phyloP scores from a whole-genome alignment of 2,113 vertebrate species.

The Setophaga petechia region DNA sequence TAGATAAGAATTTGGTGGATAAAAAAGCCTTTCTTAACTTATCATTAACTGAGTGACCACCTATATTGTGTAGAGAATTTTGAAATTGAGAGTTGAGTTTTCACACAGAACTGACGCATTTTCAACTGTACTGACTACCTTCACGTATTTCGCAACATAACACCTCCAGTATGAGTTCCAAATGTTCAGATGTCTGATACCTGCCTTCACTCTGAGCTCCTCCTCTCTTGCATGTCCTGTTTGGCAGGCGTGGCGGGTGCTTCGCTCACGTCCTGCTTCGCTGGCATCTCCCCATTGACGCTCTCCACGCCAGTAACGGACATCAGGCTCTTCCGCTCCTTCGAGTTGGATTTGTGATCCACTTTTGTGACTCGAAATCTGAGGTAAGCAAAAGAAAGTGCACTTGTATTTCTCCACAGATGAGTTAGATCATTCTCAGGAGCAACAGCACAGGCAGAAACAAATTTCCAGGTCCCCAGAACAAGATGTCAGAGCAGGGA shows the following conservation, averaged over 20 bases:
- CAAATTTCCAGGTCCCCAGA: not conserved
- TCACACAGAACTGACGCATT: not conserved
- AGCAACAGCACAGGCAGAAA: not conserved
- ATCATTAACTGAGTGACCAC: not conserved
- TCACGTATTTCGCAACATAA: not conserved
- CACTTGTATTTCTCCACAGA: not conserved
- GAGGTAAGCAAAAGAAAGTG: not conserved
- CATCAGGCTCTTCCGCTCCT: conserved; percentile 83
- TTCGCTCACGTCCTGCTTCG: not conserved
- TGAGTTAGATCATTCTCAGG: not conserved
- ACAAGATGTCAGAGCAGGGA: not conserved
- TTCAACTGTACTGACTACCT: not conserved
- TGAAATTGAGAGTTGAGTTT: not conserved
- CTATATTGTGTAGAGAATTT: not conserved
- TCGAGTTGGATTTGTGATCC: conserved; percentile 79
- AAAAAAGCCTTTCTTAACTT: not conserved
- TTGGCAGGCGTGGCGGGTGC: conserved; percentile 55
- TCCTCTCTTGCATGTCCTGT: conserved; percentile 52
- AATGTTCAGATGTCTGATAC: not conserved
- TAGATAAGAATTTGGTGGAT: not conserved
- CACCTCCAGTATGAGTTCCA: not conserved
- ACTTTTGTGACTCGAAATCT: conserved; percentile 96
- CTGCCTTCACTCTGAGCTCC: conserved; percentile 71
- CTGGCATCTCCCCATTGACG: conserved; percentile 77
- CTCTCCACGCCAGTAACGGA: conserved; percentile 62